Conservation (phyloP, 2,113 vertebrate genomes). For the Sarotherodon lohbergeri region DNA sequence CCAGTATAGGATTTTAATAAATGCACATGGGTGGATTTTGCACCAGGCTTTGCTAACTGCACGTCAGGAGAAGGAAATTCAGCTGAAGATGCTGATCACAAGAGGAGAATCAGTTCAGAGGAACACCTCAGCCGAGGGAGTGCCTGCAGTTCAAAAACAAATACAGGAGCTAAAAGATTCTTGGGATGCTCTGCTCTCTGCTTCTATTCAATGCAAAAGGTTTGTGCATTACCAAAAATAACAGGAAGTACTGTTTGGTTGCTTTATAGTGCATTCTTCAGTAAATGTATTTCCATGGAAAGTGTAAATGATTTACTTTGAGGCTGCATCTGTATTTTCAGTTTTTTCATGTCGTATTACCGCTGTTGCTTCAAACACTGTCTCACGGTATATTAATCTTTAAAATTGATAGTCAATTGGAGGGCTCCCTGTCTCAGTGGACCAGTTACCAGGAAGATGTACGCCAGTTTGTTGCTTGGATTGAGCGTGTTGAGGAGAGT, state of each 20-base stretch:
- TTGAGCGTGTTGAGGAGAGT: constrained; percentile 83
- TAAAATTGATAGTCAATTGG: constrained; percentile 81
- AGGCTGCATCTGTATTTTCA: neutral
- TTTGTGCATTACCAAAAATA: constrained; percentile 18
- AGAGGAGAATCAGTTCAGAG: constrained; percentile 92
- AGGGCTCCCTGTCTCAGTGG: constrained; percentile 93
- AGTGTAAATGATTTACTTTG: neutral
- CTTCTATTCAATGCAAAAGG: constrained; percentile 94
- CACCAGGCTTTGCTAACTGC: constrained; percentile 81
- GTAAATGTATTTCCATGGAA: neutral
- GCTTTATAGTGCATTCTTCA: neutral
- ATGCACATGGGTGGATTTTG: neutral
- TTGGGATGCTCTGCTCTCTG: constrained; percentile 86
- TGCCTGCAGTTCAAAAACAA: constrained; percentile 78
- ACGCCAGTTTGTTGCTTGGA: constrained; percentile 86
- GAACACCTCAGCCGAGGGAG: constrained; percentile 87
- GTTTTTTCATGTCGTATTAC: neutral
- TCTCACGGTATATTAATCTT: neutral
- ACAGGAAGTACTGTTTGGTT: neutral
- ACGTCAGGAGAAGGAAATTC: constrained; percentile 94
- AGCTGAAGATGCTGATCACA: constrained; percentile 89
- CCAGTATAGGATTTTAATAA: neutral
- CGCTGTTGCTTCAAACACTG: neutral
- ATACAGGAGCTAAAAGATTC: constrained; percentile 85
- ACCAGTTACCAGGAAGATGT: constrained; percentile 96